Base-by-base conservation (phyloP, 2,113 vertebrate species). In the Cololabis saira region DNA sequence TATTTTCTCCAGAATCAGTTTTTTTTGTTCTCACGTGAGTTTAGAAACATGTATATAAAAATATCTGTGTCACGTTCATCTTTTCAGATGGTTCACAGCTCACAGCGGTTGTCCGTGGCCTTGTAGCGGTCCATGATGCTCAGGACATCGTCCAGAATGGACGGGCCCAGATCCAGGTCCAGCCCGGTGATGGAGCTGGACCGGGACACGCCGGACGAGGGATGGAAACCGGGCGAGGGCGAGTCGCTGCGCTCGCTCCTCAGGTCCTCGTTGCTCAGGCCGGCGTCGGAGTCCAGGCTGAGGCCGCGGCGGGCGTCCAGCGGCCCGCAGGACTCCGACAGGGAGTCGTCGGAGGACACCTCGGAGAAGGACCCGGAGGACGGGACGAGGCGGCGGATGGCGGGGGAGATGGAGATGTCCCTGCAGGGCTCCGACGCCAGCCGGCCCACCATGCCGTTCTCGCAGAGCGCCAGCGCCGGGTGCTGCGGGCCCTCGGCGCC, bases 61-160 rank as follows among this genome's bases (percentile, higher is more conserved):
- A 11, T 18, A 76, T 68, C 15, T 58, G 52, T 13, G 55, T 70
- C 30, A 16, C 24, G 16, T 71, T 27, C 11, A 14, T 30, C 2
- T 44, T 9, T 11, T 37, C 33, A 37, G 1, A 37, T n/a, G n/a
- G 5, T 45, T 92, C 85, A 91, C 69, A 90, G 83, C 81, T 90
- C 87, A 17, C 87, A 92, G 71, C 82, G 84, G 67, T 91, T 40
- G 44, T 91, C 89, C 22, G 73, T 62, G 0, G 48, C 56, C 78
- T 93, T 93, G 87, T 94, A 94, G 58, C 90, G 91, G 67, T 95
- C 94, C 94, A 95, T 94, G 86, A 95, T 95, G 27, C 89, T 82
- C 51, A 95, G 82, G 30, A 94, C 92, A 3, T 95, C 93, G 24
- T 95, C 93, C 81, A 95, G 75, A 70, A 95, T 94, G 65, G 94